phyloP scores from a whole-genome alignment of 2,888 invertebrate species.

The Tetragonula carbonaria region DNA sequence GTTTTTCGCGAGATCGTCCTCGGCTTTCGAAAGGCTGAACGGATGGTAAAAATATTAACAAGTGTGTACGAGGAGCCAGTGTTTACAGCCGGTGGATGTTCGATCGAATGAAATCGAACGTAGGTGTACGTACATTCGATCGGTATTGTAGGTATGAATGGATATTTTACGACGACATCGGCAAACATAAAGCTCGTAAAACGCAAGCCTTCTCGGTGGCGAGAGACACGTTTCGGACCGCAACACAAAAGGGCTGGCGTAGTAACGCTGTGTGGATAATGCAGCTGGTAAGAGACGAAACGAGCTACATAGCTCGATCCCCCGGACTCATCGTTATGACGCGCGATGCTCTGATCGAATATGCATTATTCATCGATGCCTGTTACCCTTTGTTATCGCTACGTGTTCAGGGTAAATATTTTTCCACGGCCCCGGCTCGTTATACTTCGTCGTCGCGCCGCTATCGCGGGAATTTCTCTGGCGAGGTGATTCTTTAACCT shows the following conservation, averaged over 20 bases:
- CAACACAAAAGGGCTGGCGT: constrained; percentile 28
- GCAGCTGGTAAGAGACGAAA: constrained; percentile 27
- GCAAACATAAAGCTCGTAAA: constrained; percentile 52
- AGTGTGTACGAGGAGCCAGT: neutral
- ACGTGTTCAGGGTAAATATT: constrained; percentile 43
- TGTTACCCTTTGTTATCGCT: constrained; percentile 35
- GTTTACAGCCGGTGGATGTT: constrained; percentile 15
- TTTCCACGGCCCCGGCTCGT: constrained; percentile 10
- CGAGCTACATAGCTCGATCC: neutral
- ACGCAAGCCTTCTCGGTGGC: constrained; percentile 6
- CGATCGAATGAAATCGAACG: constrained; percentile 46
- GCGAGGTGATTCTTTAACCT: neutral
- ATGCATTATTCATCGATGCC: constrained; percentile 57
- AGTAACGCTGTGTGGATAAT: constrained; percentile 24
- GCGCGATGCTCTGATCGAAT: constrained; percentile 48
- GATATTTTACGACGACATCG: constrained; percentile 56
- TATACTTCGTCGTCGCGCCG: neutral
- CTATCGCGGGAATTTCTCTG: neutral
- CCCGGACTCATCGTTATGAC: constrained; percentile 50
- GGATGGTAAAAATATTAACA: constrained; percentile 41
- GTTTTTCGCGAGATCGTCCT: neutral
- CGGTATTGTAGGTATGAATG: constrained; percentile 51
- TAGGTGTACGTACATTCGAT: constrained; percentile 27
- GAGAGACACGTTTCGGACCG: constrained; percentile 10
- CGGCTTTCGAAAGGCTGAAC: neutral